These are phyloP conservation scores for Diadophis punctatus DNA, from an alignment of 2,113 vertebrate species.

Conservation along the genomic window DNA sequence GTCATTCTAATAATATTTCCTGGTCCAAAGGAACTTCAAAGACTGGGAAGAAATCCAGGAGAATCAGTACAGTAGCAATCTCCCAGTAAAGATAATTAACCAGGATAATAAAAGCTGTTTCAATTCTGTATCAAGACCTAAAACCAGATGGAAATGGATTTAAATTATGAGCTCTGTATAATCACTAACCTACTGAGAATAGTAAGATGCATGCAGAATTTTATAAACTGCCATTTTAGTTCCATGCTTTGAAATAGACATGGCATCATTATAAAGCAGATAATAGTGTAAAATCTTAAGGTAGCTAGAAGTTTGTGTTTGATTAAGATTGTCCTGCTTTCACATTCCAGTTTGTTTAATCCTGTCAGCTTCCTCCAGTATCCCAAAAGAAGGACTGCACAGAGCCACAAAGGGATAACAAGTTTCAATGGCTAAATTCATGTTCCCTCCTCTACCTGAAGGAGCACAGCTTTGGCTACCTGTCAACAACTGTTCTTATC, in stretches of 20 bases:
- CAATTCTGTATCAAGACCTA: neutral
- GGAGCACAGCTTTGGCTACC: neutral
- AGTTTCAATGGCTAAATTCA: neutral
- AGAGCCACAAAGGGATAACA: neutral
- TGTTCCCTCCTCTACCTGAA: neutral
- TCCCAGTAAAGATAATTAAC: neutral
- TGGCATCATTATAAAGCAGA: neutral
- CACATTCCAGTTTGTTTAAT: neutral
- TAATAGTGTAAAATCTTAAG: neutral
- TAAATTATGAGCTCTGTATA: neutral
- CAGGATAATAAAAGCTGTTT: neutral
- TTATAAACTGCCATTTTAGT: neutral
- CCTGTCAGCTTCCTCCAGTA: neutral
- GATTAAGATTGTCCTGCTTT: neutral
- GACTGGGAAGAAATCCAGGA: neutral
- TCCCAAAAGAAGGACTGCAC: neutral
- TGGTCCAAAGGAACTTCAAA: neutral
- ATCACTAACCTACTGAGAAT: neutral
- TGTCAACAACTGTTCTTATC: neutral
- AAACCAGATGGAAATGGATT: neutral
- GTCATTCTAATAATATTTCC: neutral
- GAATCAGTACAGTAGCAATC: neutral
- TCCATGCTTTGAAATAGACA: neutral
- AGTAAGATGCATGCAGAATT: neutral
- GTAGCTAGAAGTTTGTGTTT: neutral